Conservation (phyloP, 2,113 vertebrate genomes). For the Athene noctua region DNA sequence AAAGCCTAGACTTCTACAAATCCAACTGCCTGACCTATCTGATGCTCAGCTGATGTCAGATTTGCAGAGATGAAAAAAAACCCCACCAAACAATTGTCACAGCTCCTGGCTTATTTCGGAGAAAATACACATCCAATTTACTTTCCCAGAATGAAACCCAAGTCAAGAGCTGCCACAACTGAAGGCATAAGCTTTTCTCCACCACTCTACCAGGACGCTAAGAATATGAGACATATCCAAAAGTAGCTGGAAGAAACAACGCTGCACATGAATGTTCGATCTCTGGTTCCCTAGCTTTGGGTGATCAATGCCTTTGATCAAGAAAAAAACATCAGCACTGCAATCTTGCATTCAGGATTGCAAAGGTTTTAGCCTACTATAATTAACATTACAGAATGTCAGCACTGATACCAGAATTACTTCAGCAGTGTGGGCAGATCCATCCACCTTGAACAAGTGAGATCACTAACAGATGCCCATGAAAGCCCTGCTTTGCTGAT, state of each 20-base stretch:
- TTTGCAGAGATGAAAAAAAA: neutral
- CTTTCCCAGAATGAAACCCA: neutral
- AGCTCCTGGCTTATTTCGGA: neutral
- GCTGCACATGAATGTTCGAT: accelerated
- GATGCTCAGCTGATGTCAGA: neutral
- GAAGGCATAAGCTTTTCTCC: neutral
- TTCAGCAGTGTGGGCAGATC: neutral
- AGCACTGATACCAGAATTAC: neutral
- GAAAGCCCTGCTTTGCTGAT: accelerated
- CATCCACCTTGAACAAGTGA: neutral
- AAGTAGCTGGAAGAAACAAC: neutral
- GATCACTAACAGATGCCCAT: neutral
- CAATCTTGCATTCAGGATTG: neutral
- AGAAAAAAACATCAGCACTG: neutral
- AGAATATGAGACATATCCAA: neutral
- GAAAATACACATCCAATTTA: neutral
- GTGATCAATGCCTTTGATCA: neutral
- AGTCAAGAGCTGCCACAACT: neutral
- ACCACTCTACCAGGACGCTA: neutral
- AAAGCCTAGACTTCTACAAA: neutral
- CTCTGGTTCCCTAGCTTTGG: neutral
- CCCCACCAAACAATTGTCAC: no score
- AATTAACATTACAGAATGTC: neutral
- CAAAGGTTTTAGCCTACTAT: neutral
- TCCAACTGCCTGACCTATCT: neutral